These are phyloP conservation scores for Drosophila willistoni DNA, from an alignment of 1,140 invertebrate genomes.

Conservation along the genomic window DNA sequence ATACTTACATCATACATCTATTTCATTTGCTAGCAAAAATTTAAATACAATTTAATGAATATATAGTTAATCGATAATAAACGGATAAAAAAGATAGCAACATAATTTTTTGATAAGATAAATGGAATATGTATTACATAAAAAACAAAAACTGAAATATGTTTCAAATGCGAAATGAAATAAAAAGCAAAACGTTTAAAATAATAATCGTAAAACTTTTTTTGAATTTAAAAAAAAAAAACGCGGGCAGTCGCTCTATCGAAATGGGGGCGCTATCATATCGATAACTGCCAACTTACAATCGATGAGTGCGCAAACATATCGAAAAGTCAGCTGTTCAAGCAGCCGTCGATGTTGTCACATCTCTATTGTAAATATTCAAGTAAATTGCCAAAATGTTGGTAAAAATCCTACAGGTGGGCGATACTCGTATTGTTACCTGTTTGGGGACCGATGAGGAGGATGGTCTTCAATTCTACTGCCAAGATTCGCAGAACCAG, in stretches of 20 bases:
- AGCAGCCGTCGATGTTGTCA: background rate
- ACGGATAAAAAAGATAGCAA: conserved; percentile 18
- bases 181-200: conserved; percentile 30
- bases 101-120: conserved; percentile 71
- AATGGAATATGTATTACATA: conserved; percentile 65
- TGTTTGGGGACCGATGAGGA: background rate
- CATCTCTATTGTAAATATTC: background rate
- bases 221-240: too few relatives aligned
- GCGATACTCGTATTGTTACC: background rate
- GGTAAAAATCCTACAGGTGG: conserved; percentile 18
- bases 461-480: conserved; percentile 18
- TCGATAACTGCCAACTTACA: background rate
- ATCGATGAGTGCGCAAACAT: background rate
- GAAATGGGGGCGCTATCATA: too few relatives aligned
- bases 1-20: conserved; percentile 29
- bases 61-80: conserved; percentile 65
- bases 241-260: too few relatives aligned
- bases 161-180: conserved; percentile 44
- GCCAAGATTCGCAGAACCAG: background rate
- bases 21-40: conserved; percentile 72
- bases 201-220: background rate
- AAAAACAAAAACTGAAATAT: conserved; percentile 40
- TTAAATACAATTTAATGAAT: conserved; percentile 48
- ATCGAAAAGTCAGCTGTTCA: background rate
- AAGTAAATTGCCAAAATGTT: conserved; percentile 24